Percentiles rank a stretch among this genome's conserved stretches.
Evolutionary conservation across 2,113 vertebrate species (phyloP).

Genomic region (Halichoeres trimaculatus): DNA sequence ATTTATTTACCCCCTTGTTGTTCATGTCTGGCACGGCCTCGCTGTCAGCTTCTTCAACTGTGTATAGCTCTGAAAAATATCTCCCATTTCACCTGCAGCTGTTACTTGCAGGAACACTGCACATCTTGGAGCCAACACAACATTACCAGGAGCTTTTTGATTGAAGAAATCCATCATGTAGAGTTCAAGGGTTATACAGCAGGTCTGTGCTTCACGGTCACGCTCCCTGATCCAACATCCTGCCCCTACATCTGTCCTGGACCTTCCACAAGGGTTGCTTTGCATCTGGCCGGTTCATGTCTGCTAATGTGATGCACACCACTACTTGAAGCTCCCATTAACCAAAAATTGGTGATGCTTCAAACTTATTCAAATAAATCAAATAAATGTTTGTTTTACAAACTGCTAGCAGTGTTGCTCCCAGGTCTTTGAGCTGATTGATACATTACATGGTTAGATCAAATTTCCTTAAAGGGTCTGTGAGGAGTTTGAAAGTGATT

Average conservation of each 20-base stretch:
- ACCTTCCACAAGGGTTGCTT: slow-evolving; percentile 56
- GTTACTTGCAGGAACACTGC: slow-evolving; percentile 50
- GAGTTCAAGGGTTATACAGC: slow-evolving; percentile 72
- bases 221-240: slow-evolving; percentile 62
- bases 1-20: slow-evolving; percentile 27
- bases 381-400: too few relatives aligned
- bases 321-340: neutral
- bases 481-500: too few relatives aligned
- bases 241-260: slow-evolving; percentile 55
- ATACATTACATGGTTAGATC: too few relatives aligned
- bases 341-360: neutral
- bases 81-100: slow-evolving; percentile 36
- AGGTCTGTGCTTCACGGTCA: slow-evolving; percentile 70
- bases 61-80: slow-evolving; percentile 29
- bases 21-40: slow-evolving; percentile 3
- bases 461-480: too few relatives aligned
- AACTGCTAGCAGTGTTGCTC: too few relatives aligned
- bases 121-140: slow-evolving; percentile 42
- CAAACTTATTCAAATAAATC: neutral
- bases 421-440: too few relatives aligned
- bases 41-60: slow-evolving; percentile 17
- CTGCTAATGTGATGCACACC: slow-evolving; percentile 23
- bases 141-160: slow-evolving; percentile 51
- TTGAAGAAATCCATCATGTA: slow-evolving; percentile 73
- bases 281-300: slow-evolving; percentile 56